Conservation (phyloP, 2,797 vertebrate species). For the Holocentrus rufus region DNA sequence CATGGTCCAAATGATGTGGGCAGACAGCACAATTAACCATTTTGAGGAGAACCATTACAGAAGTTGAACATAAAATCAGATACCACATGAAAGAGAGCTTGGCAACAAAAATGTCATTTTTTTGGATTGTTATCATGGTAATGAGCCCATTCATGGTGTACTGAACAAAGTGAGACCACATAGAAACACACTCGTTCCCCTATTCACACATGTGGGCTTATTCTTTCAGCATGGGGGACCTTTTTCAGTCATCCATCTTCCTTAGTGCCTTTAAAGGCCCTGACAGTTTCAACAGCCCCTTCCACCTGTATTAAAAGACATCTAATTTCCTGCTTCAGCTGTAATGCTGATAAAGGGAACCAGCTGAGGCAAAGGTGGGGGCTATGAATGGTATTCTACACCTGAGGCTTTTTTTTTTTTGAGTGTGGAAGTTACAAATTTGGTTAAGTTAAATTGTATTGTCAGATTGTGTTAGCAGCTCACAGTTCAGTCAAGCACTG, state of each 20-base stretch:
- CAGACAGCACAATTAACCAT: constrained; percentile 36
- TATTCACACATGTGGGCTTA: constrained; percentile 18
- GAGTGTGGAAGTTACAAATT: too few relatives aligned
- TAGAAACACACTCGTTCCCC: constrained; percentile 26
- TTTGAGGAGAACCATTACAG: constrained; percentile 24
- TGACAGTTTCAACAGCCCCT: not conserved
- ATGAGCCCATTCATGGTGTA: constrained; percentile 20
- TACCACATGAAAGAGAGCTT: constrained; percentile 42
- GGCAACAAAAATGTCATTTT: constrained; percentile 33
- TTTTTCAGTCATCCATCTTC: constrained; percentile 7
- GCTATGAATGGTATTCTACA: not conserved
- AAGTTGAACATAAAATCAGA: constrained; percentile 40
- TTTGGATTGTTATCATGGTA: not conserved
- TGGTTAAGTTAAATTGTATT: too few relatives aligned
- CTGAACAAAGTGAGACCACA: constrained; percentile 40
- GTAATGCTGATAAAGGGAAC: constrained; percentile 9
- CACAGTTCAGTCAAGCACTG: too few relatives aligned
- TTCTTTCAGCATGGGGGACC: constrained; percentile 25
- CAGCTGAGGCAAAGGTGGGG: not conserved
- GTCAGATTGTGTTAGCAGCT: too few relatives aligned
- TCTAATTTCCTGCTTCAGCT: constrained; percentile 2
- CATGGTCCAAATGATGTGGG: constrained; percentile 50
- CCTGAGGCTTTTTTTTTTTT: not conserved
- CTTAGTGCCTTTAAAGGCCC: constrained; percentile 28
- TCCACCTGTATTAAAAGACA: constrained; percentile 20